Evolutionary conservation across 2,888 invertebrate species (phyloP), one percentile per base, ranked within the genome.

Genomic region (Philaethria dido): DNA sequence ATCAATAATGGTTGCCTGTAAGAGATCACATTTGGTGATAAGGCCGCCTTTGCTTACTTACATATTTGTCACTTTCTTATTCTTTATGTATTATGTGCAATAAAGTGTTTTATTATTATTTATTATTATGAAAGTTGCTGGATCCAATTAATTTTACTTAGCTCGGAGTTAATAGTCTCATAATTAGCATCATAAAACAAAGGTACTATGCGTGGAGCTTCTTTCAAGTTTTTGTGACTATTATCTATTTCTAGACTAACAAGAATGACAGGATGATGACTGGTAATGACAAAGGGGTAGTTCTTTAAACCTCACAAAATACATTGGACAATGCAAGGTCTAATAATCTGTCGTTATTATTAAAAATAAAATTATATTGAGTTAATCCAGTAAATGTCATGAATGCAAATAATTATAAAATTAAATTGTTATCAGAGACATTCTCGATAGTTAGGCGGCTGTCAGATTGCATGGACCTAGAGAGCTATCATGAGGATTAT

Each of bases 201-300:
- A 9, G 44, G 59, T 25, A 59, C 45, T 22, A 25, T 22, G 16
- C 59, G 59, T 8, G 59, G 11, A 6, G 59, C 14, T 1, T 22
- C 13, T 9, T 25, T 8, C 25, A 59, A 44, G 20, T 59, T n/a
- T 0, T 3, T 9, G 16, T 45, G 6, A 13, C 14, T 2, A 1
- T 9, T 3, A n/a, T n/a, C n/a, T n/a, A n/a, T n/a, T n/a, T n/a
- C n/a, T n/a, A n/a, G n/a, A n/a, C n/a, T n/a, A n/a, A 59, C 20
- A 13, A 5, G 8, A n/a, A 59, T 8, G 14, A 44, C 42, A 14
- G 59, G 59, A 44, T 59, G 59, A 29, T 59, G 59, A 18, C 59
- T 16, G 59, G 59, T 25, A 59, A 44, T 5, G 59, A 20, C n/a
- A 59, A 14, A 8, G 59, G 59, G 9, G 11, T 8, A 14, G 45